These are phyloP conservation scores for Pocillopora verrucosa DNA, from an alignment of 64 coral and sea anemone genomes.

Conservation along the genomic window DNA sequence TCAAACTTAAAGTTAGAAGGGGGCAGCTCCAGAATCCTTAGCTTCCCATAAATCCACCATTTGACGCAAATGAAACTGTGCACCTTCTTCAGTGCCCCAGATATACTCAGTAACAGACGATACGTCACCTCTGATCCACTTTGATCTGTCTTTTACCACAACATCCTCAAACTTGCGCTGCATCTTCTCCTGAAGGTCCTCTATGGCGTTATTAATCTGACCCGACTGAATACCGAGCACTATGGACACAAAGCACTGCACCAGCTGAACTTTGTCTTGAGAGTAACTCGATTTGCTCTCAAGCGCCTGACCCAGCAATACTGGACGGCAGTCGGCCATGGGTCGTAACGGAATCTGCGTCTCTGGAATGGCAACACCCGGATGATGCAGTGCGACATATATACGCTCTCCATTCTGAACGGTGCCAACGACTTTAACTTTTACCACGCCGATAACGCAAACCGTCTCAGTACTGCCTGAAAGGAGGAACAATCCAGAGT, in stretches of 20 bases:
- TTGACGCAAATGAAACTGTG: too few species aligned
- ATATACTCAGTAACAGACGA: constrained; percentile 13
- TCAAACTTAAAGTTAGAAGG: too few species aligned
- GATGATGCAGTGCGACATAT: constrained; percentile 71
- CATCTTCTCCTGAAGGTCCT: constrained; percentile 43
- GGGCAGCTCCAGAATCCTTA: too few species aligned
- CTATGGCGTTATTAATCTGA: constrained; percentile 62
- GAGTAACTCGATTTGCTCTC: constrained; percentile 35
- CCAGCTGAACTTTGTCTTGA: constrained; percentile 41
- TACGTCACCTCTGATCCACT: constrained; percentile 58
- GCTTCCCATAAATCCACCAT: too few species aligned
- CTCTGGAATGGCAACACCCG: constrained; percentile 81
- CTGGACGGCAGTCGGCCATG: constrained; percentile 22
- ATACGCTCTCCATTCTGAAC: constrained; percentile 89
- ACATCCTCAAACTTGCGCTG: constrained; percentile 45
- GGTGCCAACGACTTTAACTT: constrained; percentile 79
- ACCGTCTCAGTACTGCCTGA: constrained; percentile 80
- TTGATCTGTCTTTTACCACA: constrained; percentile 53
- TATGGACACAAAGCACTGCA: constrained; percentile 92
- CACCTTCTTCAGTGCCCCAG: too few species aligned
- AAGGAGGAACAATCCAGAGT: background rate
- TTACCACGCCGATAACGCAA: constrained; percentile 93
- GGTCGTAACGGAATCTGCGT: constrained; percentile 62
- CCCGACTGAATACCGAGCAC: constrained; percentile 81
- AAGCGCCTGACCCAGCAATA: constrained; percentile 79